Evolutionary conservation across 2,113 vertebrate species (phyloP), one percentile per base, ranked within the genome.

Genomic region (Ardeotis arabs): DNA sequence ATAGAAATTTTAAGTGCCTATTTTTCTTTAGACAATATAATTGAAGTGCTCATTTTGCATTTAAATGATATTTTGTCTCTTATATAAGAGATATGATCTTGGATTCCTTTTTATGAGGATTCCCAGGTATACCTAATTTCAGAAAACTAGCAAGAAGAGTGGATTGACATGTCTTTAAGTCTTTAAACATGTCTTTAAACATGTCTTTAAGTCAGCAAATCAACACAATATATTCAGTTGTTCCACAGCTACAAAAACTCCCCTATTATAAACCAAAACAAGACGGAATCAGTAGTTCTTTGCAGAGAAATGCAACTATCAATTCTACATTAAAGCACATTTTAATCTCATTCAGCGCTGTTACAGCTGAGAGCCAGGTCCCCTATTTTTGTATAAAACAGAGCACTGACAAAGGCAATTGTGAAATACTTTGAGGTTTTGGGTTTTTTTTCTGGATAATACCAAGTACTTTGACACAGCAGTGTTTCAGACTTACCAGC

Each of bases 401-500:
- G 7, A 24, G 7, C 50, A 74, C 1, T 67, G n/a, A 58, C 64
- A 84, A 63, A 91, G 23, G 39, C 53, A 92, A 28, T 35, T 14
- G 6, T 6, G 1, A 60, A 37, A 33, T 16, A 37, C 18, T 21
- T 2, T 4, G 37, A 37, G 23, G 9, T 27, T 35, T 39, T 39
- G 39, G 39, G 9, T 39, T 10, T 59, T 50, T 50, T 35, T 13
- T 27, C 50, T 33, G 7, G 33, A 4, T 49, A 64, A 62, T 25
- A 77, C 28, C 27, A 81, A 56, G 29, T 27, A 67, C 18, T 76
- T 41, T 3, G 7, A 21, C 87, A 80, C 8, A 84, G 66, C 39
- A 29, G 23, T 2, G 4, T 67, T 88, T 90, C 28, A 89, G n/a
- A 93, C 95, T 97, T 64, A 97, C 92, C 93, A 44, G 53, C 77